phyloP scores from a whole-genome alignment of 2,797 vertebrate genomes.

The Onychomys torridus region DNA sequence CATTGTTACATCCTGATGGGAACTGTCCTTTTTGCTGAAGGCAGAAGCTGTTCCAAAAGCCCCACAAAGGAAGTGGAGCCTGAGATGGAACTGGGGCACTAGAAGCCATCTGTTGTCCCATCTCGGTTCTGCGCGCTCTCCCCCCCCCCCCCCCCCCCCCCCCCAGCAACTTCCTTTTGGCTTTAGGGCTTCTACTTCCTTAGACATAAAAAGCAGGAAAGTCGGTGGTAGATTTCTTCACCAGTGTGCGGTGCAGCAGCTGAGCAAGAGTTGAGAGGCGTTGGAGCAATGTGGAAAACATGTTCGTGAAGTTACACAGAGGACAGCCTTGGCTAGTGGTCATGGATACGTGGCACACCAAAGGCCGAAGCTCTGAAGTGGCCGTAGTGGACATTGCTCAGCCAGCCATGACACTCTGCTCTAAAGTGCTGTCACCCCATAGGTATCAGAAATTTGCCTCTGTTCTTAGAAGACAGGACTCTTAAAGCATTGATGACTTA shows the following conservation, averaged over 20 bases:
- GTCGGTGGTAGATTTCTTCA: background rate
- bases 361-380: background rate
- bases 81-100: background rate
- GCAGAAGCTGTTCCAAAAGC: background rate
- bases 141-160: too few relatives aligned
- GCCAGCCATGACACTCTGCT: background rate
- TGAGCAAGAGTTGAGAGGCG: background rate
- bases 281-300: slow-evolving; percentile 54
- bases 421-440: background rate
- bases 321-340: background rate
- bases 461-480: background rate
- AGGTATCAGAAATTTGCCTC: background rate
- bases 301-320: slow-evolving; percentile 50
- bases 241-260: background rate
- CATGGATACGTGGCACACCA: background rate
- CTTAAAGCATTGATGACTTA: background rate
- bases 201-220: background rate
- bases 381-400: rapidly evolving
- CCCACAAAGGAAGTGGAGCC: background rate
- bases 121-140: rapidly evolving
- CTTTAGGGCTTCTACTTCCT: slow-evolving; percentile 33
- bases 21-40: background rate
- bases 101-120: background rate
- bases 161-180: background rate
- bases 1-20: background rate